Conservation (phyloP, 2,888 invertebrate species). For the Sipha maydis region DNA sequence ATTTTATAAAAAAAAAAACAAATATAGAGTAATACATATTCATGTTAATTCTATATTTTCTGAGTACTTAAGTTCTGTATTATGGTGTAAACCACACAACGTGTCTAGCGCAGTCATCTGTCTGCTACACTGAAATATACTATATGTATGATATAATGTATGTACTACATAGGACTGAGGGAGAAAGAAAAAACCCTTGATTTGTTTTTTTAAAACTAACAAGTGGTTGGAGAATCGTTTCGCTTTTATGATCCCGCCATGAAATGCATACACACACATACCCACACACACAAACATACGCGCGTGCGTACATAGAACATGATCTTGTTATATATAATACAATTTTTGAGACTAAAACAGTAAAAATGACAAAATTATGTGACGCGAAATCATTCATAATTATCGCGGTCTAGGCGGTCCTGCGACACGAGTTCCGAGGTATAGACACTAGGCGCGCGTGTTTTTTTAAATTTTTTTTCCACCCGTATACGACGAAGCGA, state of each 20-base stretch:
- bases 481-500: neutral
- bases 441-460: neutral
- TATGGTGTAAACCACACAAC: neutral
- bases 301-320: neutral
- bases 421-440: neutral
- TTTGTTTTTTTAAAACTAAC: neutral
- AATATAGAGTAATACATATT: too few species aligned
- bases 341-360: neutral
- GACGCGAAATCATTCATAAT: slow-evolving; percentile 31
- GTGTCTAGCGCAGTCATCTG: neutral
- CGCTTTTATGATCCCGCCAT: neutral
- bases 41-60: too few species aligned
- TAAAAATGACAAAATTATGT: slow-evolving; percentile 6
- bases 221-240: neutral
- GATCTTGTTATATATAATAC: neutral
- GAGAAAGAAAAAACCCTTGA: neutral
- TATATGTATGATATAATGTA: neutral
- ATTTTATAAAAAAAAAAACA: too few species aligned
- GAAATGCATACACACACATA: neutral
- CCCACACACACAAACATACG: neutral
- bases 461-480: slow-evolving; percentile 16
- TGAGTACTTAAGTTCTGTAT: neutral
- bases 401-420: neutral
- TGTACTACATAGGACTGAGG: neutral
- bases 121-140: neutral